Percentiles rank a stretch among this genome's conserved stretches.
phyloP scores from a whole-genome alignment of 2,888 invertebrate genomes.

The Cantharis flavilabris region DNA sequence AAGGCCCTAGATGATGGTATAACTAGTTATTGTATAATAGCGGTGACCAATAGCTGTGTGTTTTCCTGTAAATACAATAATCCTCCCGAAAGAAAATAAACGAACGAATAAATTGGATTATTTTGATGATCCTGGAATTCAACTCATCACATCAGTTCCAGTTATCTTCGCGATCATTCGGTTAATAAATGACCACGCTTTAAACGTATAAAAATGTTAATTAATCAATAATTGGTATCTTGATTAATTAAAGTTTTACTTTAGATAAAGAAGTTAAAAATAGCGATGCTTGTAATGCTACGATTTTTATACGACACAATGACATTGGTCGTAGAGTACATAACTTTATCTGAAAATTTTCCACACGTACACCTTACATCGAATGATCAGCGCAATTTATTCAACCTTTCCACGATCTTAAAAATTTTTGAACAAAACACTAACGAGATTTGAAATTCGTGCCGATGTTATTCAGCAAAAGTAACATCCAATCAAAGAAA shows the following conservation, averaged over 20 bases:
- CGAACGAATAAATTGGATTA: no score
- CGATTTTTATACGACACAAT: neutral
- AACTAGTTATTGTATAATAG: no score
- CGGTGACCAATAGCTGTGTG: no score
- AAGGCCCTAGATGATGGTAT: no score
- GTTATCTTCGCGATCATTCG: no score
- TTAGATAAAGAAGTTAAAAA: neutral
- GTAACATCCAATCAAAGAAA: slow-evolving; percentile 18
- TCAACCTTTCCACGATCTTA: neutral
- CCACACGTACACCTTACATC: neutral
- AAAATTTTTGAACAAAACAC: neutral
- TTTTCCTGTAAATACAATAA: no score
- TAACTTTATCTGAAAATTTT: neutral
- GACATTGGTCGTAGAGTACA: neutral
- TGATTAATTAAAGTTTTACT: neutral
- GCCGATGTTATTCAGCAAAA: neutral
- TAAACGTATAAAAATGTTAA: neutral
- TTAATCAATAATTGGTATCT: neutral
- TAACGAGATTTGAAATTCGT: neutral
- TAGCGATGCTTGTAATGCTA: neutral
- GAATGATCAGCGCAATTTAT: neutral
- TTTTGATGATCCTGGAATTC: no score
- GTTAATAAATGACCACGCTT: neutral
- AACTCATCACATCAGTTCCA: no score
- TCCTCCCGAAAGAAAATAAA: no score